Conservation (phyloP, 2,113 vertebrate species). For the Misgurnus mizolepis region DNA sequence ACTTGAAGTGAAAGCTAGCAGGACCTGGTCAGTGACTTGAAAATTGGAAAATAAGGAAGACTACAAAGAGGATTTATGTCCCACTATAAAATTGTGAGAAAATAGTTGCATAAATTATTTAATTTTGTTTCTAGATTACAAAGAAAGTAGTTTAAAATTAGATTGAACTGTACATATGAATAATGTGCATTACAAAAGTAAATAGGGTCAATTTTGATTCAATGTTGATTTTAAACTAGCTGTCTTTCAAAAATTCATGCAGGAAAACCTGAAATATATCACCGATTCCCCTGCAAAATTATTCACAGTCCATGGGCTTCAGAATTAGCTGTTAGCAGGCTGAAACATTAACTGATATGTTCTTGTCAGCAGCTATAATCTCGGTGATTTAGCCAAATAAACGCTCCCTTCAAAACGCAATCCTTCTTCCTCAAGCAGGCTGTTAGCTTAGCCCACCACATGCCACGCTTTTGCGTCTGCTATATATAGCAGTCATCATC, state of each 20-base stretch:
- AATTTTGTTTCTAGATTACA: no score
- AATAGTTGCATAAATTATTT: no score
- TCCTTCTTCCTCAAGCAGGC: slow-evolving; percentile 73
- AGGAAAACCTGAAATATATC: not conserved
- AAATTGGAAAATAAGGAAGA: no score
- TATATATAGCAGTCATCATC: slow-evolving; percentile 77
- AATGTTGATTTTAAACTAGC: not conserved
- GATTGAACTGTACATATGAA: not conserved
- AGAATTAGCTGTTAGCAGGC: slow-evolving; percentile 3
- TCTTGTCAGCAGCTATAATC: slow-evolving; percentile 65
- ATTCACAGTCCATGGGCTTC: not conserved
- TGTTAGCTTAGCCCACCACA: slow-evolving; percentile 61
- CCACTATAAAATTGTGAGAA: no score
- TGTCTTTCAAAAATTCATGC: not conserved
- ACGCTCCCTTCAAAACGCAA: slow-evolving; percentile 52
- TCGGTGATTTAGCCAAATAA: slow-evolving; percentile 66
- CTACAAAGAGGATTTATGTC: no score
- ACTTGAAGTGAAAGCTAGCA: not conserved
- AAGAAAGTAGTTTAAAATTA: no score
- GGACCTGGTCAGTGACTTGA: no score
- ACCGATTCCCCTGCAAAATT: not conserved
- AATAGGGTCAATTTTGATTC: not conserved
- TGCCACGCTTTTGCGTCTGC: slow-evolving; percentile 53
- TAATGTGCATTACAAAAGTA: not conserved
- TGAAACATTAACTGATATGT: slow-evolving; percentile 47